Evolutionary conservation across 2,797 vertebrate species (phyloP).

Genomic region (Gallinago stenura): DNA sequence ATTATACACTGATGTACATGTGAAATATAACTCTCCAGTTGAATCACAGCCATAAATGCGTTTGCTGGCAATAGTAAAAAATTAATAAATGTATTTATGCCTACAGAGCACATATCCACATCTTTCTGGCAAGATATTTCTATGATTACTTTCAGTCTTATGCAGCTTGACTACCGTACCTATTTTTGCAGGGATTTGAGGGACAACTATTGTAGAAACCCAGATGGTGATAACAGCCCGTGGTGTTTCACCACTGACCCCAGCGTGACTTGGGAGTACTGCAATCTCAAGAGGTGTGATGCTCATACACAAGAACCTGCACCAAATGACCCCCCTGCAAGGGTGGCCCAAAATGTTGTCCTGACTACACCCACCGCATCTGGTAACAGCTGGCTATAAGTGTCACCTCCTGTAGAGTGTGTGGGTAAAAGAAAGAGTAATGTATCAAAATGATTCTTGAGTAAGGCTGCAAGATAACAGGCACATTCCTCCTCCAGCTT

Average conservation of each 20-base stretch:
- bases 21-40: background rate
- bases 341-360: fast-evolving
- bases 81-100: background rate
- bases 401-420: background rate
- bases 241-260: conserved; percentile 96
- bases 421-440: background rate
- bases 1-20: background rate
- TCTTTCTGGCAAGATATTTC: background rate
- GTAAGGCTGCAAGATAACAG: background rate
- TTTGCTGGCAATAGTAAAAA: background rate
- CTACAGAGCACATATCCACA: background rate
- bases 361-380: background rate
- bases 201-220: conserved; percentile 93
- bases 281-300: conserved; percentile 85
- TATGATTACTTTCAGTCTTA: background rate
- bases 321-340: background rate
- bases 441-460: background rate
- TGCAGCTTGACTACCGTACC: background rate
- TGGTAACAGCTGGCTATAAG: conserved; percentile 56
- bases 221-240: conserved; percentile 87
- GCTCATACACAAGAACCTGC: background rate
- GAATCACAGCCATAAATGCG: background rate
- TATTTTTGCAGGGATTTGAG: conserved; percentile 83
- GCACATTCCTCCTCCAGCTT: background rate
- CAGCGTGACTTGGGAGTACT: conserved; percentile 88